Conservation (phyloP, 2,797 vertebrate genomes). For the Choloepus didactylus region DNA sequence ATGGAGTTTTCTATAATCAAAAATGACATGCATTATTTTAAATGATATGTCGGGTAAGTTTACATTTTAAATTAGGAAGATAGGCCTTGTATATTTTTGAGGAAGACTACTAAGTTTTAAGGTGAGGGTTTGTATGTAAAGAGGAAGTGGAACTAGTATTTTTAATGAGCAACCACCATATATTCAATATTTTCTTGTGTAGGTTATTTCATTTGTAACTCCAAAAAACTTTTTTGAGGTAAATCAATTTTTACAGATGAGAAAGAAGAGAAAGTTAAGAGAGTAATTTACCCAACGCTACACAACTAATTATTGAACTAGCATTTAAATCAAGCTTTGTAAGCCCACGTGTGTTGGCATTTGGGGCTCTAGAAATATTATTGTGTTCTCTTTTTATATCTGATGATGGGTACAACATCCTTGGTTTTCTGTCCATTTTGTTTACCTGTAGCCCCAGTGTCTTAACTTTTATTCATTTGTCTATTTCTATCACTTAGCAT, state of each 20-base stretch:
- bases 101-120: not conserved
- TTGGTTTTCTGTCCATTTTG: not conserved
- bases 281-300: not conserved
- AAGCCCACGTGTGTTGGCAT: not conserved
- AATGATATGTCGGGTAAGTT: not conserved
- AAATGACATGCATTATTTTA: not conserved
- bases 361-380: not conserved
- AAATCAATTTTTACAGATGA: conserved; percentile 4
- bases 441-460: not conserved
- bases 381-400: not conserved
- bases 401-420: not conserved
- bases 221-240: not conserved
- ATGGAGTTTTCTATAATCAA: not conserved
- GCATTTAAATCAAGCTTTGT: not conserved
- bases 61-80: conserved; percentile 28
- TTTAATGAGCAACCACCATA: not conserved
- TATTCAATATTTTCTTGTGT: not conserved
- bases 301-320: not conserved
- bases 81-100: not conserved
- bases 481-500: not conserved
- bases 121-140: not conserved
- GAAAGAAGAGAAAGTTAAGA: not conserved
- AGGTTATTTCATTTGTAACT: conserved; percentile 29
- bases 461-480: not conserved
- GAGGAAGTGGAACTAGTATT: not conserved